Base-by-base conservation (phyloP, 1,140 invertebrate genomes). In the Pseudomyrmex sp. region DNA sequence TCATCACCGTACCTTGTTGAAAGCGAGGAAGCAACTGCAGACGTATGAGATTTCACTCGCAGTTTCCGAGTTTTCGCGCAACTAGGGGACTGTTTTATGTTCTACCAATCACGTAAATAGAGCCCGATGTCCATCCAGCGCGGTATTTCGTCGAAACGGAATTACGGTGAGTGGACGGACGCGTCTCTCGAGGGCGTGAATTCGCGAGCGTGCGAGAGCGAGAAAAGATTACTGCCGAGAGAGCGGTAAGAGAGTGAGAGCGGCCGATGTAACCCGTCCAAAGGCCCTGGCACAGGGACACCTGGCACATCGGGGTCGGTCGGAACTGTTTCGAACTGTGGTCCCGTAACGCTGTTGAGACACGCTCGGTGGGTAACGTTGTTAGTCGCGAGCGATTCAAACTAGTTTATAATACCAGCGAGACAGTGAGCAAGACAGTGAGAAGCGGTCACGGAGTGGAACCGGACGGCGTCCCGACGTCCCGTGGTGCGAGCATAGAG, bases 351-450 rank as follows among this genome's bases (percentile, higher is more conserved):
- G 68, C 70, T 83, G 69, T 68, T 56, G 86, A 84, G 88, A 88
- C 84, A 89, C 83, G 79, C 83, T 86, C 52, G 73, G 83, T 73
- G 80, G 85, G 66, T 89, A 90, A 90, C 82, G 77, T 86, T 86
- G 87, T 89, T 91, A 91, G 88, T 87, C 69, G 83, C 83, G 88
- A 91, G 88, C 87, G 83, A 84, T 90, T 90, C 84, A 89, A 91
- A 91, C 87, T 91, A 90, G 90, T 91, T 91, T 89, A 91, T 89
- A 91, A 91, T 89, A 87, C 82, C 76, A 63, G 82, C 48, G 74
- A 68, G 76, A 82, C 65, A 66, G 74, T 59, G 61, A 74, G 20
- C 48, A 63, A n/a, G 35, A 76, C 61, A 52, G 59, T 46, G 75
- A 70, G 58, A 69, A 84, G 82, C 75, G 75, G 70, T 82, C 61